These are phyloP conservation scores for Anthopleura xanthogrammica DNA, from an alignment of 92 coral and sea anemone genomes.

Conservation along the genomic window DNA sequence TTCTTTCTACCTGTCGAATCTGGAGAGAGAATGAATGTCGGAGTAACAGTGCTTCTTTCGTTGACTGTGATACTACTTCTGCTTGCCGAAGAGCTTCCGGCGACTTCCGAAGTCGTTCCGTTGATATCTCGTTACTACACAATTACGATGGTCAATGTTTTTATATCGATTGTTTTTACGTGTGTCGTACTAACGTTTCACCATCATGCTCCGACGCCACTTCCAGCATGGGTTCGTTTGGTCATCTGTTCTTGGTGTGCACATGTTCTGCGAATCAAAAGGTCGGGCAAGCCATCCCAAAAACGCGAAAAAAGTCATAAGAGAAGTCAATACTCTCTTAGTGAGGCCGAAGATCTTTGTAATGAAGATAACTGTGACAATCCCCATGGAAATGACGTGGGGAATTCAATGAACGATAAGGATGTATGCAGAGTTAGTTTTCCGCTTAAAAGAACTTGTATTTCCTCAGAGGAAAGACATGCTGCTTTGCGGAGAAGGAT, in stretches of 20 bases:
- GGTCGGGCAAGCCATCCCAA: slow-evolving; percentile 19
- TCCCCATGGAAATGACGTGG: slow-evolving; percentile 35
- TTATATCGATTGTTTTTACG: slow-evolving; percentile 80
- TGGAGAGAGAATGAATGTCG: slow-evolving; percentile 91
- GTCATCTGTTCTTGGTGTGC: slow-evolving; percentile 82
- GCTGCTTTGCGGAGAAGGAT: slow-evolving; percentile 41
- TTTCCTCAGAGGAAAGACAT: slow-evolving; percentile 17
- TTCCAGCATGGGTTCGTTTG: slow-evolving; percentile 84
- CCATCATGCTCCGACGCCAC: slow-evolving; percentile 85
- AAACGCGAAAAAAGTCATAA: slow-evolving; percentile 12
- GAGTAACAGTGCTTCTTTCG: slow-evolving; percentile 79
- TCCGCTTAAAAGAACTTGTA: slow-evolving; percentile 35
- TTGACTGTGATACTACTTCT: slow-evolving; percentile 76
- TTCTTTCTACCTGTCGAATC: slow-evolving; percentile 89
- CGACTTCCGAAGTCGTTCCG: slow-evolving; percentile 92
- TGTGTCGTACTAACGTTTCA: slow-evolving; percentile 84
- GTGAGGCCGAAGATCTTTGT: slow-evolving; percentile 53
- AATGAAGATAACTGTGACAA: slow-evolving; percentile 49
- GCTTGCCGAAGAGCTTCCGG: slow-evolving; percentile 88
- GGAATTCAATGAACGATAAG: slow-evolving; percentile 30
- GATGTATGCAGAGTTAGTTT: slow-evolving; percentile 29
- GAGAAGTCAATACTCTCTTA: slow-evolving; percentile 44
- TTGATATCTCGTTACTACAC: slow-evolving; percentile 88
- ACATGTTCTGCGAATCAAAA: slow-evolving; percentile 53
- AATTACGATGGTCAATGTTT: slow-evolving; percentile 85